Conservation (phyloP, 2,113 vertebrate species). For the Perca fluviatilis region DNA sequence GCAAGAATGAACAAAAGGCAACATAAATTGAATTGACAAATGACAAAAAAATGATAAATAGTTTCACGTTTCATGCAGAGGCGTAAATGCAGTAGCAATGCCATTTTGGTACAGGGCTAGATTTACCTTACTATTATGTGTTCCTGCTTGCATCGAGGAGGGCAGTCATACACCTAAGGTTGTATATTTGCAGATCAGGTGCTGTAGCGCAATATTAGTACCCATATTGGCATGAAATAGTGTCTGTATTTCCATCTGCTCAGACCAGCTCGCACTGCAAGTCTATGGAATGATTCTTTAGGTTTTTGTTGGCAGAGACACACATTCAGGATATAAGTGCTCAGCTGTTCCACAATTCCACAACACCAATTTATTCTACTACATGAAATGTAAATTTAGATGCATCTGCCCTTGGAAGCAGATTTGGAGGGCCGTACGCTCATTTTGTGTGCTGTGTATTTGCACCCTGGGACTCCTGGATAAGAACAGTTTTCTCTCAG, state of each 20-base stretch:
- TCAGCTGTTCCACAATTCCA: not conserved
- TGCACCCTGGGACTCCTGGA: conserved; percentile 16
- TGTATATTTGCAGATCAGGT: conserved; percentile 28
- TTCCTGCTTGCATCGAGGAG: not conserved
- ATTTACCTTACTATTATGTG: not conserved
- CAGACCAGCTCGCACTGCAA: not conserved
- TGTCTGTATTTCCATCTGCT: conserved; percentile 34
- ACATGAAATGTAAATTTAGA: not conserved
- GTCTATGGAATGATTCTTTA: conserved; percentile 5
- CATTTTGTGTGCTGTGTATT: conserved; percentile 17
- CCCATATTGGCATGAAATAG: conserved; percentile 16
- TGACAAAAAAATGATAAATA: not conserved
- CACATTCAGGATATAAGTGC: not conserved
- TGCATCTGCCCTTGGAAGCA: conserved; percentile 13
- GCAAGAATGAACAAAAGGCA: conserved; percentile 65
- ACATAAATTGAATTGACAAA: not conserved
- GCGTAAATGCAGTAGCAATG: not conserved
- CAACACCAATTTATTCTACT: not conserved
- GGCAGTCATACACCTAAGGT: conserved; percentile 5
- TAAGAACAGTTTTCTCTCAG: conserved; percentile 1
- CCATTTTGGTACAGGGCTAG: not conserved
- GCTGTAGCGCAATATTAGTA: not conserved
- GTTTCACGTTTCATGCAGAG: not conserved
- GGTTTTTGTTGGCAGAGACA: not conserved
- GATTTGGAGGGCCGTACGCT: not conserved